These are phyloP conservation scores for Bujurquina vittata DNA, from an alignment of 2,113 vertebrate species.

Conservation along the genomic window DNA sequence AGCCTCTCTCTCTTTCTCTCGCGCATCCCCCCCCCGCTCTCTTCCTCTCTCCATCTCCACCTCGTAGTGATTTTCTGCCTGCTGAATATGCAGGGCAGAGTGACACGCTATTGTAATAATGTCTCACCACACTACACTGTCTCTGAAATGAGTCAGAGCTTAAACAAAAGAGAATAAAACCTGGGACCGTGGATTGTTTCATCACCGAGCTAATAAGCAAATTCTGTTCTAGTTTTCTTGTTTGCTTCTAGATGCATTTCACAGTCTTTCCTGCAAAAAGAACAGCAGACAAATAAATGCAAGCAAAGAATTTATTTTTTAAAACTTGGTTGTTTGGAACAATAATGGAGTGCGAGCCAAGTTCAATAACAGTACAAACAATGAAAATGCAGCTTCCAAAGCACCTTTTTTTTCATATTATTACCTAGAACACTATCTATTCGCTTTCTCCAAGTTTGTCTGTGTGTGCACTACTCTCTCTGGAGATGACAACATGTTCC, in stretches of 20 bases:
- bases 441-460: conserved; percentile 1
- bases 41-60: conserved; percentile 24
- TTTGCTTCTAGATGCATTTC: neutral
- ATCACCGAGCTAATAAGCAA: neutral
- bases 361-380: neutral
- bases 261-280: neutral
- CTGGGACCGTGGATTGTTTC: neutral
- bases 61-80: conserved; percentile 56
- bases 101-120: conserved; percentile 56
- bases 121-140: conserved; percentile 32
- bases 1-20: conserved; percentile 37
- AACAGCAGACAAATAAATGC: neutral
- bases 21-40: neutral
- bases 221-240: neutral
- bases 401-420: neutral
- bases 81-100: conserved; percentile 70
- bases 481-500: conserved; percentile 66
- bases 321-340: neutral
- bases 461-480: conserved; percentile 41
- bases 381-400: neutral
- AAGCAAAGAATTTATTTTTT: neutral
- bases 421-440: conserved; percentile 5
- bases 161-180: conserved; percentile 1
- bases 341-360: neutral
- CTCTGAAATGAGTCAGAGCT: conserved; percentile 12